Evolutionary conservation across 2,888 invertebrate genomes (phyloP), one percentile per base, ranked within the genome.

Genomic region (Portevinia maculata): DNA sequence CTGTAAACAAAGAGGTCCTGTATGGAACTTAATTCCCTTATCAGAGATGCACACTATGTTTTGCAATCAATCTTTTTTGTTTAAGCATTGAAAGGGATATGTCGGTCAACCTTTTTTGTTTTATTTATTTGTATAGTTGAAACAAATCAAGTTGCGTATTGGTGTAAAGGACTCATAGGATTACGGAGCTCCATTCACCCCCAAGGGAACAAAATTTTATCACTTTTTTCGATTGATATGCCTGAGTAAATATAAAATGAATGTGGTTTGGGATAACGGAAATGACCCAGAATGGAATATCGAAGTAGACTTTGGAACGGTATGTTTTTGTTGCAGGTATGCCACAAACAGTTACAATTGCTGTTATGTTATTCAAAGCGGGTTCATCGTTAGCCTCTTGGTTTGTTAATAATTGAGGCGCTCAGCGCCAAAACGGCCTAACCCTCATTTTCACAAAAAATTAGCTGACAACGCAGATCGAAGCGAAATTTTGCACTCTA

Each of bases 11-110:
- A 32, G 13, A 11, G 17, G 11, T 32, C 8, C 44, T 39, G 34
- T 21, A 37, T 69, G 62, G 44, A 48, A 37, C 50, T 59, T 59
- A 60, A 81, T 76, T 81, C 70, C 65, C 46, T 30, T 70, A 65
- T 81, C 81, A 48, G 13, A 64, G 65, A 60, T 71, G 44, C 39
- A 39, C 62, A 59, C 44, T 8, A 32, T 70, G 62, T 46, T 62
- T 60, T 65, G 28, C 76, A 81, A 81, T 81, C 81, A 81, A 81
- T 81, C 81, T 71, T 39, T 52, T 64, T 30, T 46, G 64, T 46
- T 53, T 34, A n/a, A 59, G 52, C 39, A 70, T 39, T 37, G 37
- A 46, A 59, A 52, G 15, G 53, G 19, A 50, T 44, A 46, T 34
- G 59, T 15, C 19, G 15, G 46, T 62, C 41, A 34, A 24, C 55